These are phyloP conservation scores for Stegostoma tigrinum DNA, from an alignment of 2,113 vertebrate species.

Conservation along the genomic window DNA sequence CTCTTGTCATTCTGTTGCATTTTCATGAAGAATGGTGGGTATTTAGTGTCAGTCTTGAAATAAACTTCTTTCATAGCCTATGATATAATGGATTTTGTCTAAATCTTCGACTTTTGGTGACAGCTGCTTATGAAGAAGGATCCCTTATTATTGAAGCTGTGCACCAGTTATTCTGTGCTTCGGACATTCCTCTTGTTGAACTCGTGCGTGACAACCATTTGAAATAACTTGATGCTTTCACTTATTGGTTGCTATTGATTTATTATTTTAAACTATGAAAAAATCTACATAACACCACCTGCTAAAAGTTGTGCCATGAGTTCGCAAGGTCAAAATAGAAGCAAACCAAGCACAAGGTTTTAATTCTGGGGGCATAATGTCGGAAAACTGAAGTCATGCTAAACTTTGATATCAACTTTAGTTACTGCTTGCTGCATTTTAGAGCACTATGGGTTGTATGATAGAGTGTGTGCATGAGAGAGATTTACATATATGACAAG, in stretches of 20 bases:
- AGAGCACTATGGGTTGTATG: too few species aligned
- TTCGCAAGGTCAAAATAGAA: neutral
- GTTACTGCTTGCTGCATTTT: neutral
- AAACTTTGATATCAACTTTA: neutral
- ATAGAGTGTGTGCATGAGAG: too few species aligned
- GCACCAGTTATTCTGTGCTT: neutral
- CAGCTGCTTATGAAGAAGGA: neutral
- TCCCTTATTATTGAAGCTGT: neutral
- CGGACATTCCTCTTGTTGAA: neutral
- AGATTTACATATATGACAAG: neutral
- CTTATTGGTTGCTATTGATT: neutral
- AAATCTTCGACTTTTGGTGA: neutral
- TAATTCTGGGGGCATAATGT: neutral
- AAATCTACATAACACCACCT: neutral
- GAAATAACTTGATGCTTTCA: neutral
- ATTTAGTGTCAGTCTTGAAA: neutral
- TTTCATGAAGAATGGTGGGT: neutral
- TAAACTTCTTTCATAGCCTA: neutral
- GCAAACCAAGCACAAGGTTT: neutral
- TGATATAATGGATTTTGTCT: neutral
- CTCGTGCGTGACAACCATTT: neutral
- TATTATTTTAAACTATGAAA: too few species aligned
- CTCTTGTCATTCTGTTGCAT: too few species aligned
- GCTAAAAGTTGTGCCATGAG: neutral
- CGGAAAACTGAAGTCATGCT: neutral